A percentile compares a stretch with the other conserved stretches of the same genome.
Conservation (phyloP, 2,113 vertebrate genomes). For the Pangasianodon hypophthalmus region DNA sequence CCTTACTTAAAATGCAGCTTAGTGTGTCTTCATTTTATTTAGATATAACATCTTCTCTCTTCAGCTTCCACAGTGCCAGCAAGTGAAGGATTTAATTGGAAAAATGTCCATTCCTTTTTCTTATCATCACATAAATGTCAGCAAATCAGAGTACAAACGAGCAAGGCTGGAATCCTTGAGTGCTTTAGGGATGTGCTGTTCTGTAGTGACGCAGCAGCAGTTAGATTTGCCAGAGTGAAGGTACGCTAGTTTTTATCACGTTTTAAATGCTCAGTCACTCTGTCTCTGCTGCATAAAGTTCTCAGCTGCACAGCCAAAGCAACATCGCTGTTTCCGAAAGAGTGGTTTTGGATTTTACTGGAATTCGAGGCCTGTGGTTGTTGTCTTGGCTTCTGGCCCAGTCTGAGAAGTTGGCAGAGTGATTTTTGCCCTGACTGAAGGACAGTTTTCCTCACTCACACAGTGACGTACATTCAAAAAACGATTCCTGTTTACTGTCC, state of each 20-base stretch:
- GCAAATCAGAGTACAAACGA: neutral
- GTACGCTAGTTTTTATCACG: slow-evolving; percentile 3
- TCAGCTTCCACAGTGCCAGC: neutral
- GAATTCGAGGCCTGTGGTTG: slow-evolving; percentile 12
- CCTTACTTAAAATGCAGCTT: too few species aligned
- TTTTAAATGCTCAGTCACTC: slow-evolving; percentile 12
- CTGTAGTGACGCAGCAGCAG: neutral
- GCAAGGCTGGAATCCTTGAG: slow-evolving; percentile 24
- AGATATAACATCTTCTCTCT: neutral
- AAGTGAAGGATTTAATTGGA: neutral
- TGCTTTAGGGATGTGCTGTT: slow-evolving; percentile 37
- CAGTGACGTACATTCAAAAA: neutral
- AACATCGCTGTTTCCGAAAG: neutral
- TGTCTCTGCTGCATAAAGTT: neutral
- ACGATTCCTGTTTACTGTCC: neutral
- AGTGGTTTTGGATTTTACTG: neutral
- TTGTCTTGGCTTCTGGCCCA: slow-evolving; percentile 20
- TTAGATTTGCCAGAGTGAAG: neutral
- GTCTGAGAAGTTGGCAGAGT: slow-evolving; percentile 8
- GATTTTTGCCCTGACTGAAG: neutral
- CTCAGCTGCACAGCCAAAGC: neutral
- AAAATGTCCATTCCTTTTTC: neutral
- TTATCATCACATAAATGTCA: neutral
- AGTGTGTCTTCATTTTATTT: neutral
- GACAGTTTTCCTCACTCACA: neutral